Percentiles rank a stretch among this genome's conserved stretches.
phyloP scores from a whole-genome alignment of 2,113 vertebrate species.

The Lampris megalopsis region DNA sequence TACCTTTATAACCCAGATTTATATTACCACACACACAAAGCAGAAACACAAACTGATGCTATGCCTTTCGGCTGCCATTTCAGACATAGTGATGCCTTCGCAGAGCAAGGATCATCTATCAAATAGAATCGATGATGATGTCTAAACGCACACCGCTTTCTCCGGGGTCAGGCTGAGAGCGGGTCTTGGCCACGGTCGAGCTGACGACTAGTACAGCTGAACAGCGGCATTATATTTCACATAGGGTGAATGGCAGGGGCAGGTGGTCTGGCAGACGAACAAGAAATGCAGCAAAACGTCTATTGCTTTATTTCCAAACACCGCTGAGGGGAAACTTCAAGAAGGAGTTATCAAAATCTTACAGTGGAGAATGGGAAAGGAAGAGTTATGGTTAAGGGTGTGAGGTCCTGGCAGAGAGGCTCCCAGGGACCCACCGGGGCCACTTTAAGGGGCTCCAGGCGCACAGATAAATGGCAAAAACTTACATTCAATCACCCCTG shows the following conservation, averaged over 20 bases:
- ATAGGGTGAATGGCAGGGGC: slow-evolving; percentile 55
- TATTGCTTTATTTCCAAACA: slow-evolving; percentile 33
- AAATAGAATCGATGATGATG: slow-evolving; percentile 4
- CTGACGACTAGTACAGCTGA: slow-evolving; percentile 69
- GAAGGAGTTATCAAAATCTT: slow-evolving; percentile 35
- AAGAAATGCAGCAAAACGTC: slow-evolving; percentile 37
- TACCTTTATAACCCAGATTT: no score
- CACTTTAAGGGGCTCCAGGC: no score
- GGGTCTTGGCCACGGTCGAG: slow-evolving; percentile 9
- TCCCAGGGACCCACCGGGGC: not conserved
- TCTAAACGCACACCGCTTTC: not conserved
- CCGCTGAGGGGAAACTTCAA: slow-evolving; percentile 17
- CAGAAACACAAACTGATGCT: not conserved
- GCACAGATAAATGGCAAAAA: not conserved
- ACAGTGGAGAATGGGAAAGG: not conserved
- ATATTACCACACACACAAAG: no score
- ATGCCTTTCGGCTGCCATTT: slow-evolving; percentile 18
- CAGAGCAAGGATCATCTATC: slow-evolving; percentile 7
- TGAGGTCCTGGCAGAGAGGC: slow-evolving; percentile 6
- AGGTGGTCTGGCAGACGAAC: slow-evolving; percentile 56
- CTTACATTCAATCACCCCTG: not conserved
- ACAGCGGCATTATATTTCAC: slow-evolving; percentile 65
- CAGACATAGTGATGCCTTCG: slow-evolving; percentile 25
- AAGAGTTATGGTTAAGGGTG: slow-evolving; percentile 10
- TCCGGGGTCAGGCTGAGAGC: slow-evolving; percentile 25